These are phyloP conservation scores for Acanthoscelides obtectus DNA, from an alignment of 2,888 invertebrate species.

Conservation along the genomic window DNA sequence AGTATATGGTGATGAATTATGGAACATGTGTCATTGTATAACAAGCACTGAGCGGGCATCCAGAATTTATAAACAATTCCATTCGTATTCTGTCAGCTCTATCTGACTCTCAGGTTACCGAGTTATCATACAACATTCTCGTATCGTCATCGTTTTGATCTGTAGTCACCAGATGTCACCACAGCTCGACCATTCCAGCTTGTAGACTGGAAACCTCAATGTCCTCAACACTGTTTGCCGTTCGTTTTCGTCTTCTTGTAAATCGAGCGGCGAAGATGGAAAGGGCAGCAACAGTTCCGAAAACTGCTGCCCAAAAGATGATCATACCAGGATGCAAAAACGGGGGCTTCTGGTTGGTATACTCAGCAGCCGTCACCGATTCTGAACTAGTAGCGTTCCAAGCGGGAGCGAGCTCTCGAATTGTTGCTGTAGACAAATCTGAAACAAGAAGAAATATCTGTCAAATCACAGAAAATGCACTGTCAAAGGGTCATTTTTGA, in stretches of 20 bases:
- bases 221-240: conserved; percentile 41
- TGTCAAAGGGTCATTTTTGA: too few species aligned
- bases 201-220: conserved; percentile 57
- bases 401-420: not conserved
- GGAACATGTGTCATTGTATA: too few species aligned
- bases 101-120: conserved; percentile 32
- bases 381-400: not conserved
- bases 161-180: conserved; percentile 62
- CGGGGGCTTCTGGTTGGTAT: not conserved
- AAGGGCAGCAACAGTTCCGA: conserved; percentile 54
- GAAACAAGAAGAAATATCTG: too few species aligned
- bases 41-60: not conserved
- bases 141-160: conserved; percentile 54
- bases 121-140: conserved; percentile 41
- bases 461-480: too few species aligned
- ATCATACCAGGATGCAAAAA: conserved; percentile 54
- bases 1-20: too few species aligned
- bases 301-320: conserved; percentile 53
- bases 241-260: conserved; percentile 34
- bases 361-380: not conserved
- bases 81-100: conserved; percentile 16
- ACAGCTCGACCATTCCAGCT: conserved; percentile 60
- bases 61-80: conserved; percentile 6
- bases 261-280: conserved; percentile 47
- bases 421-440: not conserved